Conservation (phyloP, 2,888 invertebrate species). For the Scaptomyza polygonia region DNA sequence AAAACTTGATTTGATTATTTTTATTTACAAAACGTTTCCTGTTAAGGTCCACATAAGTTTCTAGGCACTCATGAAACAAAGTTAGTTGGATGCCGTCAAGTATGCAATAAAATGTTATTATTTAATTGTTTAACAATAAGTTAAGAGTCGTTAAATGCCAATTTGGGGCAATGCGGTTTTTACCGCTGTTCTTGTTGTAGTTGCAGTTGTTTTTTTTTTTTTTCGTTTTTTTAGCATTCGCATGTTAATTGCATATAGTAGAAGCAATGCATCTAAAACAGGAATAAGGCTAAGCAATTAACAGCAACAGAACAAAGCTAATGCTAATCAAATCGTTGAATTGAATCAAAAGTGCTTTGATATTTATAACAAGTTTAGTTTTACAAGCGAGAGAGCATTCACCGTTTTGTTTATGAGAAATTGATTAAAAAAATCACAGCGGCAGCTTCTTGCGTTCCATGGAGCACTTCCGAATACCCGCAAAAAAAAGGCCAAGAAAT, state of each 20-base stretch:
- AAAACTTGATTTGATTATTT: background rate
- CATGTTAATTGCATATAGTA: constrained; percentile 34
- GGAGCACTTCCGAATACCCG: constrained; percentile 8
- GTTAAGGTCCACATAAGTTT: too few relatives aligned
- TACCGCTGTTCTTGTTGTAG: constrained; percentile 1
- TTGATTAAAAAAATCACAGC: constrained; percentile 10
- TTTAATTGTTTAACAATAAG: background rate
- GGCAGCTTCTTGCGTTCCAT: constrained; percentile 13
- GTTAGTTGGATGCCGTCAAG: constrained; percentile 24
- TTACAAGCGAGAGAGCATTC: constrained; percentile 11
- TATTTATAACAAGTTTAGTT: constrained; percentile 31
- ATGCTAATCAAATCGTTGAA: constrained; percentile 9
- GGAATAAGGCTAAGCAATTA: constrained; percentile 13
- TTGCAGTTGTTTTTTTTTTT: background rate
- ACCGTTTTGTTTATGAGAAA: constrained; percentile 11
- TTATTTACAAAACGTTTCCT: too few relatives aligned
- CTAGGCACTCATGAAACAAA: background rate
- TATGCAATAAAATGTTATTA: constrained; percentile 34
- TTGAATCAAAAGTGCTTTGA: constrained; percentile 27
- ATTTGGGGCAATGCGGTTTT: constrained; percentile 11
- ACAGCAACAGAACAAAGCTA: constrained; percentile 9
- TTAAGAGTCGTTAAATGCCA: constrained; percentile 32
- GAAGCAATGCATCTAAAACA: constrained; percentile 25
- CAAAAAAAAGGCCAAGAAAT: constrained; percentile 5
- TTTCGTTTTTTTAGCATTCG: constrained; percentile 8